Percentiles rank a stretch among this genome's conserved stretches.
Conservation (phyloP, 2,113 vertebrate species). For the Prionailurus viverrinus region DNA sequence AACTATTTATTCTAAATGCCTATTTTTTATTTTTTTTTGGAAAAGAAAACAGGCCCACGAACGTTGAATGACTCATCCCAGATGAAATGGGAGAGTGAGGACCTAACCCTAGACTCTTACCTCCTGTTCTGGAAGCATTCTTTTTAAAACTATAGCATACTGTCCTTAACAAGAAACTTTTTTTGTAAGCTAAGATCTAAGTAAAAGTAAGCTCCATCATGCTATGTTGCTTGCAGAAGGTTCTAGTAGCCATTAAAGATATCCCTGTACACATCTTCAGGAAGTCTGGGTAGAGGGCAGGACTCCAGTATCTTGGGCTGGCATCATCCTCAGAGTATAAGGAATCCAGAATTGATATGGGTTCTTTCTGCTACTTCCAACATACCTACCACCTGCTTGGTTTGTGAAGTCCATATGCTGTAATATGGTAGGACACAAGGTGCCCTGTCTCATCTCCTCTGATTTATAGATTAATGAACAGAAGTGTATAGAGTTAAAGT, state of each 20-base stretch:
- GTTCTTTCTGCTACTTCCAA: not conserved
- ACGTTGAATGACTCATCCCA: not conserved
- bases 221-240: not conserved
- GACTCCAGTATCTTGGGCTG: not conserved
- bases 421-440: not conserved
- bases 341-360: not conserved
- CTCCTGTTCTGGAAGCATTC: not conserved
- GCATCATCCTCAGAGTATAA: not conserved
- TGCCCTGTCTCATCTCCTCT: not conserved
- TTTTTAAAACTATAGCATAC: not conserved
- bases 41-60: not conserved
- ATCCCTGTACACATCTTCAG: not conserved
- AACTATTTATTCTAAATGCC: not conserved
- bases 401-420: not conserved
- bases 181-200: not conserved
- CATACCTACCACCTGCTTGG: not conserved
- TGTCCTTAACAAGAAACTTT: not conserved
- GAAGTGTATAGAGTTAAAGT: not conserved
- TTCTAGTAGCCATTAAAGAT: not conserved
- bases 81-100: not conserved
- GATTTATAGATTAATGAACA: slow-evolving; percentile 27
- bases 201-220: not conserved
- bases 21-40: not conserved
- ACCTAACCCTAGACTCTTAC: not conserved
- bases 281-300: not conserved